Evolutionary conservation across 2,888 invertebrate genomes (phyloP), one percentile per base, ranked within the genome.

Genomic region (Sipunculus nudus): DNA sequence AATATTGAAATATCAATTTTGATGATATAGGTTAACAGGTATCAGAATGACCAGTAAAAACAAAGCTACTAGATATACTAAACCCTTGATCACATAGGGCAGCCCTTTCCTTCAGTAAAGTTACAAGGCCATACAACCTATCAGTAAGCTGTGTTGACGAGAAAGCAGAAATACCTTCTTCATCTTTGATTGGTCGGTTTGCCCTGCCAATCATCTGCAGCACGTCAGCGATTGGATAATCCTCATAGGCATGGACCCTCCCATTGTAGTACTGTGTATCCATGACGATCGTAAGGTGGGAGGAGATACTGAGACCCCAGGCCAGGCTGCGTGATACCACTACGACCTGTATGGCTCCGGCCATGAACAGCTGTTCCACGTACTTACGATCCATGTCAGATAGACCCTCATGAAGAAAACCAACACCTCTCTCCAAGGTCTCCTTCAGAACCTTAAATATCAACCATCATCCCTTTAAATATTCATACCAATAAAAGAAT

Each of bases 151-250:
- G n/a, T n/a, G n/a, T n/a, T n/a, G n/a, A n/a, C n/a, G n/a, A n/a
- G n/a, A n/a, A n/a, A n/a, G n/a, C n/a, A n/a, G n/a, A n/a, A n/a
- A 26, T 92, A 32, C 96, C 92, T 80, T 96, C 94, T 23, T 93
- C 91, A 84, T 98, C 98, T 61, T 92, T 90, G 6, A 91, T 85
- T 0, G 98, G 96, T 2, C 98, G 87, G 83, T 98, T 97, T 0
- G 98, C 98, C 49, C 95, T 88, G 0, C 98, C 98, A 41, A 98
- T 89, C 98, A 99, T 99, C 85, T 99, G 97, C 25, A 99, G 86
- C 0, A 99, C 94, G 78, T 97, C 97, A 0, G 94, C 95, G 31
- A 98, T 90, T 0, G 98, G 96, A 84, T 98, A 99, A 85, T 99
- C 99, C 85, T 98, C 97, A 85, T 99, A 97, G 0, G 91, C 89